Evolutionary conservation across 2,888 invertebrate genomes (phyloP).

Genomic region (Electrophaes corylata): DNA sequence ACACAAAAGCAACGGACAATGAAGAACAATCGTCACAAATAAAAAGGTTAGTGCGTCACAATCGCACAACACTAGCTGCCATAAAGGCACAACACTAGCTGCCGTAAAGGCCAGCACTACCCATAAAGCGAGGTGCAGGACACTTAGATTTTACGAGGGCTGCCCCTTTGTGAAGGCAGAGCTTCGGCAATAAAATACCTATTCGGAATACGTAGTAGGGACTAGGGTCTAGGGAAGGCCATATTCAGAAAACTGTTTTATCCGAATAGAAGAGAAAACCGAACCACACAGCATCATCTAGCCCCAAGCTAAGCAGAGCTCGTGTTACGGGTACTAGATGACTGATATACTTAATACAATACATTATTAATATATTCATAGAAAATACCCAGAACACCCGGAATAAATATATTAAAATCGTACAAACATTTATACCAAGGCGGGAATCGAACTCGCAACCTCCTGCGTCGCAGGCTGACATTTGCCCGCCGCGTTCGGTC

Average conservation of each 20-base stretch:
- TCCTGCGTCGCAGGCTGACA: no score
- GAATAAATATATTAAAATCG: no score
- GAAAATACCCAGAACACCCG: no score
- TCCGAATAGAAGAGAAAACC: not conserved
- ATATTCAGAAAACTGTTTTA: slow-evolving; percentile 22
- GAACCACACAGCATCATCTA: no score
- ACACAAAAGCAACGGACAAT: slow-evolving; percentile 25
- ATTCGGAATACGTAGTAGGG: slow-evolving; percentile 55
- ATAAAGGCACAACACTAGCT: slow-evolving; percentile 44
- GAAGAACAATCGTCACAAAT: slow-evolving; percentile 52
- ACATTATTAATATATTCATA: no score
- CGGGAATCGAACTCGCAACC: no score
- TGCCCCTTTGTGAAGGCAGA: slow-evolving; percentile 63
- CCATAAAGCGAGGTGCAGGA: slow-evolving; percentile 40
- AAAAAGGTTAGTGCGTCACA: slow-evolving; percentile 57
- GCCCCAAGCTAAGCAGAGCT: no score
- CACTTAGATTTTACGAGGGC: slow-evolving; percentile 64
- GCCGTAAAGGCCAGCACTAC: slow-evolving; percentile 50
- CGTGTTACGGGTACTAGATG: no score
- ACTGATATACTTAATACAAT: no score
- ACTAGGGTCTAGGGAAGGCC: slow-evolving; percentile 39
- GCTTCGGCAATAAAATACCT: slow-evolving; percentile 61
- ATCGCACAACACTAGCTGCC: slow-evolving; percentile 22
- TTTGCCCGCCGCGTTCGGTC: no score
- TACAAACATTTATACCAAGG: no score